phyloP scores from a whole-genome alignment of 2,888 invertebrate species.

The Tolmerus cingulatus region DNA sequence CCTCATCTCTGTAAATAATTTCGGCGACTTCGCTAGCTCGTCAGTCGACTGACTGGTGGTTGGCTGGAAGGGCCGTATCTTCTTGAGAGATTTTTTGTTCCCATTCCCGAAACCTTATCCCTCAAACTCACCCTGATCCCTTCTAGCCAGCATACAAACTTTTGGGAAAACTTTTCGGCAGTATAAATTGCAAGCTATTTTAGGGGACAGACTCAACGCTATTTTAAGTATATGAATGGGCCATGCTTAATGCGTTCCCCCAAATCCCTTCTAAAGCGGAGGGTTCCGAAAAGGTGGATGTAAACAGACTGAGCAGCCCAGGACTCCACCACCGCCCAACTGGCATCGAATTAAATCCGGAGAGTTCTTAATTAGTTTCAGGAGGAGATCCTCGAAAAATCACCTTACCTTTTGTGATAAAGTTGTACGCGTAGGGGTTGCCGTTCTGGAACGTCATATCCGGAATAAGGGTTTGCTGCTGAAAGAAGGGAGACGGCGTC shows the following conservation, averaged over 20 bases:
- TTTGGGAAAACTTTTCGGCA: neutral
- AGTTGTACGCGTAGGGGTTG: constrained; percentile 68
- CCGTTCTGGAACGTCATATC: constrained; percentile 23
- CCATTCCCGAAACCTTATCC: neutral
- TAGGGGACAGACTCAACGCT: neutral
- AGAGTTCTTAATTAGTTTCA: constrained; percentile 46
- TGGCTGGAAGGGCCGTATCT: neutral
- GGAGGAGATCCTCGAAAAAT: neutral
- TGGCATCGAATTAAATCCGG: neutral
- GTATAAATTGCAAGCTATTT: constrained; percentile 23
- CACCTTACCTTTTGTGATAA: constrained; percentile 72
- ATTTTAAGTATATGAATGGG: neutral
- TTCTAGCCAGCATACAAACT: neutral
- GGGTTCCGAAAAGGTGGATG: neutral
- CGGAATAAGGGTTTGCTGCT: constrained; percentile 36
- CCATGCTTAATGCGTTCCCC: neutral
- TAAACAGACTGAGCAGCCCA: neutral
- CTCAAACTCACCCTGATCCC: neutral
- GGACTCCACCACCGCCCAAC: neutral
- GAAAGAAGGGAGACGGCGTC: constrained; percentile 35
- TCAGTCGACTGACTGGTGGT: neutral
- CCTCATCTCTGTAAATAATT: constrained; percentile 32
- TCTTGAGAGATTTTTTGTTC: neutral
- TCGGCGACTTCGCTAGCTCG: neutral
- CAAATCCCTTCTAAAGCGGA: neutral